Base-by-base conservation (phyloP, 2,888 invertebrate species). In the Cephus runcator region DNA sequence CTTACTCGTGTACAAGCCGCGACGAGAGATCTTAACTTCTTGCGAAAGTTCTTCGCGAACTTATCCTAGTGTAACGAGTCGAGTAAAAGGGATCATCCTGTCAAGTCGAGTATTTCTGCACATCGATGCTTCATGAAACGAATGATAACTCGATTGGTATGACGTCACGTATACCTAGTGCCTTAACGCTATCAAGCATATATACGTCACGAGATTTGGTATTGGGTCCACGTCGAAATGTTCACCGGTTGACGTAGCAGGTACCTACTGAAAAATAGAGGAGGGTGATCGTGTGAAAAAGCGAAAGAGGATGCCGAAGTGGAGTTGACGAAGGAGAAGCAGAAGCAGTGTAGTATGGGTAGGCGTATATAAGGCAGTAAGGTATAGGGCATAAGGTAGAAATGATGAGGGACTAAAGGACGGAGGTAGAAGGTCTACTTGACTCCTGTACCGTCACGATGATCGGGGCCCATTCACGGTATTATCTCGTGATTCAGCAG, bases 401-500 rank as follows among this genome's bases (percentile, higher is more conserved):
- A 75, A 73, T 71, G 73, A 78, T 73, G 76, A 56, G 56, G 56
- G 56, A 56, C 56, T 9, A 56, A 56, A 56, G 56, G 56, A 23
- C 23, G 56, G 56, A 56, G 56, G 56, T 56, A 56, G 71, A 34
- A 31, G 33, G 31, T 71, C 75, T 40, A 34, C 34, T 77, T 77
- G 80, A 79, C 77, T 79, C 75, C 73, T 80, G 79, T 82, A 80
- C 73, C 69, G 79, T 71, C 71, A 71, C 71, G 71, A 71, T 71
- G 33, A 34, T 71, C 71, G 80, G 78, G 83, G 80, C 75, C 80
- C 83, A 84, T 86, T 87, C 85, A 83, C 80, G 81, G 81, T 83
- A 81, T 86, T 84, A 84, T 84, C 80, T 81, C 78, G 75, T 86
- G 85, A 87, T 86, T 86, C 86, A 85, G 83, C 86, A 82, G 79